phyloP scores from a whole-genome alignment of 2,888 invertebrate species.

The Ennomos erosarius region DNA sequence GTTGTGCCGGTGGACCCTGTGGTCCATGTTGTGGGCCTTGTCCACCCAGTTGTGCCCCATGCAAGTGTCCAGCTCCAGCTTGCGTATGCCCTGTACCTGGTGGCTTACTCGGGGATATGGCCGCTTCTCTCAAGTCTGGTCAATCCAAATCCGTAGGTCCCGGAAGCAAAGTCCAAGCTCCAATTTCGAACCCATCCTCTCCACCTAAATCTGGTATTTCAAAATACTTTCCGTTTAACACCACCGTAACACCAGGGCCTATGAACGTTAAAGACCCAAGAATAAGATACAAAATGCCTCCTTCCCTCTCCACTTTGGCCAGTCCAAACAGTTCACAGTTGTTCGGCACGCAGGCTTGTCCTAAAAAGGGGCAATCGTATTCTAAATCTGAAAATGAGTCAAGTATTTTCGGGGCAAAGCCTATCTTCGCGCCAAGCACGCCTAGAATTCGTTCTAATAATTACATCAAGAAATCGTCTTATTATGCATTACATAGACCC shows the following conservation, averaged over 20 bases:
- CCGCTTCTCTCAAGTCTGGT: neutral
- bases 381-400: constrained; percentile 1
- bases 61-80: constrained; percentile 14
- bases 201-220: constrained; percentile 42
- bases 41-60: constrained; percentile 24
- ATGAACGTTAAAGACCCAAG: constrained; percentile 20
- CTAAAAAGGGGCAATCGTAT: neutral
- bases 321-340: constrained; percentile 43
- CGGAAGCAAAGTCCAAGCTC: constrained; percentile 33
- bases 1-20: constrained; percentile 39
- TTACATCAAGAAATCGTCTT: constrained; percentile 1
- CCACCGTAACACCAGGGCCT: constrained; percentile 23
- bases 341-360: constrained; percentile 36
- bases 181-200: constrained; percentile 18
- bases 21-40: constrained; percentile 39
- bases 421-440: constrained; percentile 1
- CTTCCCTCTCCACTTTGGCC: constrained; percentile 31
- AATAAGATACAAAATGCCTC: constrained; percentile 14
- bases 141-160: constrained; percentile 24
- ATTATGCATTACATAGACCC: constrained; percentile 8
- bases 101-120: constrained; percentile 16
- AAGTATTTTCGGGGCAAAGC: neutral
- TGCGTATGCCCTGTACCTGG: constrained; percentile 15
- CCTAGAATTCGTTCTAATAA: constrained; percentile 13
- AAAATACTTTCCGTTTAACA: constrained; percentile 54